phyloP scores from a whole-genome alignment of 2,797 vertebrate genomes.

The Scyliorhinus canicula region DNA sequence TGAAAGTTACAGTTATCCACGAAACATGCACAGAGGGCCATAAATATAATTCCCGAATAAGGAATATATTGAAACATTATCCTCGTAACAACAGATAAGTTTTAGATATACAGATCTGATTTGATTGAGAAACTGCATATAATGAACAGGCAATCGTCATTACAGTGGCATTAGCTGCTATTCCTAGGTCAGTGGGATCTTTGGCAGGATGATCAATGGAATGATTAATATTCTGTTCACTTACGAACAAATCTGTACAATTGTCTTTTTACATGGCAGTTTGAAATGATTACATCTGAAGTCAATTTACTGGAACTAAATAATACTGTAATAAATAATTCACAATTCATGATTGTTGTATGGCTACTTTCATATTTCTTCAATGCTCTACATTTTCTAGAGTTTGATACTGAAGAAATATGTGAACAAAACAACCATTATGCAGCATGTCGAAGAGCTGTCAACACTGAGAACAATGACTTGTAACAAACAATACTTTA shows the following conservation, averaged over 20 bases:
- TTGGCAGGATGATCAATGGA: not conserved
- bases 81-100: not conserved
- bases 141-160: not conserved
- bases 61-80: not conserved
- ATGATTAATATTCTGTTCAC: constrained; percentile 21
- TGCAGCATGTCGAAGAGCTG: too few relatives aligned
- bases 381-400: not conserved
- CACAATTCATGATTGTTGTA: not conserved
- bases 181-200: not conserved
- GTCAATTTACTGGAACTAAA: not conserved
- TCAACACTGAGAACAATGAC: too few relatives aligned
- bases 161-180: not conserved
- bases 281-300: constrained; percentile 26
- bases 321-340: not conserved
- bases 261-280: not conserved
- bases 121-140: not conserved
- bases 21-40: not conserved
- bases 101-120: constrained; percentile 7
- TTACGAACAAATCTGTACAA: not conserved
- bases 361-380: not conserved
- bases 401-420: not conserved
- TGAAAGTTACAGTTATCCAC: not conserved
- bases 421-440: not conserved
- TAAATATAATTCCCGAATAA: not conserved
- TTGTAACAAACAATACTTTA: too few relatives aligned